Evolutionary conservation across 2,888 invertebrate genomes (phyloP).

Genomic region (Noctuana brunneofusca): DNA sequence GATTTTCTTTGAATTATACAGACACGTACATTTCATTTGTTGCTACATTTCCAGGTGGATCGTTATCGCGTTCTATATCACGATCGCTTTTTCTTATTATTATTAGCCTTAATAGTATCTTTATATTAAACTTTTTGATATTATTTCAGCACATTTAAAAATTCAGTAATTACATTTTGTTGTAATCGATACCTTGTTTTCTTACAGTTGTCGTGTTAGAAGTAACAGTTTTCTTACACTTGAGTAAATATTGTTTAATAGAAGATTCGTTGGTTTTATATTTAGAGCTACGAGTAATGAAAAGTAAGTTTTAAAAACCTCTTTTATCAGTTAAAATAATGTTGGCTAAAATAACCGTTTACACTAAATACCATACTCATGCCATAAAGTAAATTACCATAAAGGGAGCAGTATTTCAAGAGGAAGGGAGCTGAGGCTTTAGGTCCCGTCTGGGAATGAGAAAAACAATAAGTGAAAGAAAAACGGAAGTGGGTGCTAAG

Average conservation of each 20-base stretch:
- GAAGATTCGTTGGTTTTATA: too few species aligned
- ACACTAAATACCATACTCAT: neutral
- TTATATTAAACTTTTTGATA: too few species aligned
- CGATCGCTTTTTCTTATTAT: neutral
- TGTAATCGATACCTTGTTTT: too few species aligned
- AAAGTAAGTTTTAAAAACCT: too few species aligned
- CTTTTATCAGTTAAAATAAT: neutral
- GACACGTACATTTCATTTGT: slow-evolving; percentile 8
- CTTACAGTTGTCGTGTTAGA: too few species aligned
- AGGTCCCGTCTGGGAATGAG: slow-evolving; percentile 17
- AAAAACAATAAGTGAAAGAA: slow-evolving; percentile 32
- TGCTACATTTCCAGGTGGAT: slow-evolving; percentile 5
- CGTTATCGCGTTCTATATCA: slow-evolving; percentile 3
- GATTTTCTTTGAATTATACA: slow-evolving; percentile 17
- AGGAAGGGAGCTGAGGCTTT: slow-evolving; percentile 8
- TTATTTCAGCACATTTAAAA: neutral
- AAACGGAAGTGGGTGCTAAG: slow-evolving; percentile 31
- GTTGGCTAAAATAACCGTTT: neutral
- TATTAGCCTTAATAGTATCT: neutral
- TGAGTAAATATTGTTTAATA: too few species aligned
- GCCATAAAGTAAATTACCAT: neutral
- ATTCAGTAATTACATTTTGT: too few species aligned
- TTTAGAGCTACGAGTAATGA: too few species aligned
- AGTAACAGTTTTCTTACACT: too few species aligned
- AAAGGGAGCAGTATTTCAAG: slow-evolving; percentile 7